A percentile compares a stretch with the other conserved stretches of the same genome.
Conservation (phyloP, 2,113 vertebrate species). For the Orycteropus afer region DNA sequence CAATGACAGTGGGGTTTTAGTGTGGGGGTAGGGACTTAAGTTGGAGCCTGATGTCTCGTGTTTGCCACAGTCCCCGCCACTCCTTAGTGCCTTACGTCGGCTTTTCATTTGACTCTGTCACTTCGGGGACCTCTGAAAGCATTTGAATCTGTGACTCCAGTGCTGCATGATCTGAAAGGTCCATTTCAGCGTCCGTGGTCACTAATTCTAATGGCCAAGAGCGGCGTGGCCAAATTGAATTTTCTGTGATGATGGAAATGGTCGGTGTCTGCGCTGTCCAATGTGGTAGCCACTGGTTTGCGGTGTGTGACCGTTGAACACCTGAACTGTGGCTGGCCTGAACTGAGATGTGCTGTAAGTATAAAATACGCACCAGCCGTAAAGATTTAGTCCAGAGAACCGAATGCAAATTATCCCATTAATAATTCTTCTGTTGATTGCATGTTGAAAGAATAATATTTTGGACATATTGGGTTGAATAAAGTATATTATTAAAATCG, state of each 20-base stretch:
- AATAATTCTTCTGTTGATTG: neutral
- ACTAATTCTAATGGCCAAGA: neutral
- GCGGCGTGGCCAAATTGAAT: neutral
- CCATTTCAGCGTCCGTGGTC: neutral
- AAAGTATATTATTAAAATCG: neutral
- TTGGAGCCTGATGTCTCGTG: neutral
- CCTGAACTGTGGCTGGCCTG: neutral
- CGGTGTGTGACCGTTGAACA: too few relatives aligned
- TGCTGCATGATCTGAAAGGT: neutral
- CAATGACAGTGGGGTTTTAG: too few relatives aligned
- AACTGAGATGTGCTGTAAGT: neutral
- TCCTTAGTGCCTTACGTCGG: neutral
- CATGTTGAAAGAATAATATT: neutral
- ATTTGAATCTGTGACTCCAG: neutral
- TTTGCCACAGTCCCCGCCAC: neutral
- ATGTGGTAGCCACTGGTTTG: too few relatives aligned
- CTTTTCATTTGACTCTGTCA: neutral
- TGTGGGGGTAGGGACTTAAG: too few relatives aligned
- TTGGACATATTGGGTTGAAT: neutral
- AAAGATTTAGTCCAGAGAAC: neutral
- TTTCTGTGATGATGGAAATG: neutral
- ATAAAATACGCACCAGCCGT: neutral
- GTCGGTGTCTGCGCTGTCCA: accelerated
- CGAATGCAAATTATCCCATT: neutral
- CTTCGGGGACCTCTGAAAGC: neutral